Evolutionary conservation across 2,113 vertebrate species (phyloP).

Genomic region (Megaceryle torquata): DNA sequence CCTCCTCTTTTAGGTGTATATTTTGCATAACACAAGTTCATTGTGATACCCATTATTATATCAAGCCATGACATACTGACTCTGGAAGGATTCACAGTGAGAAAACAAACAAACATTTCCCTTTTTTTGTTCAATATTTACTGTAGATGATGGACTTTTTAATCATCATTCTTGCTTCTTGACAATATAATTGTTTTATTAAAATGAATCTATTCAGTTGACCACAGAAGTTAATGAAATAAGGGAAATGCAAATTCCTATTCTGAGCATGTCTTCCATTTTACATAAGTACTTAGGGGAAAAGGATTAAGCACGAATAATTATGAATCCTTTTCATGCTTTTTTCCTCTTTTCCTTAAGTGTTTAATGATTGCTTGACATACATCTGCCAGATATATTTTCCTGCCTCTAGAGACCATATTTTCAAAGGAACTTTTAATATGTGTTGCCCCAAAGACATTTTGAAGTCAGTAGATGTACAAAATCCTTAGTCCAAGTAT

Average conservation of each 20-base stretch:
- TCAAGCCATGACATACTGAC: neutral
- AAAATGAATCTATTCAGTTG: neutral
- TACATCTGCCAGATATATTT: neutral
- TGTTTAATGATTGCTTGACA: neutral
- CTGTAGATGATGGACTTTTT: neutral
- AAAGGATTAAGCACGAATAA: neutral
- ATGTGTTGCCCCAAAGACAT: neutral
- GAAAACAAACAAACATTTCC: neutral
- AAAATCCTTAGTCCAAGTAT: neutral
- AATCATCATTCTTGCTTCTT: neutral
- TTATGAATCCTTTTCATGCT: neutral
- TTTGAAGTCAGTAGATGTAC: neutral
- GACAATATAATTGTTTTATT: neutral
- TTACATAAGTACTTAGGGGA: neutral
- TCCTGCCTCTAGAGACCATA: neutral
- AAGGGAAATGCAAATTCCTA: neutral
- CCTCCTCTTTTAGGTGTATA: neutral
- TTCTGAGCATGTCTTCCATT: neutral
- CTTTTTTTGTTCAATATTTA: neutral
- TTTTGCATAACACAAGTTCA: neutral
- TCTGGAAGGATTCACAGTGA: neutral
- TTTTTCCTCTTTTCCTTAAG: neutral
- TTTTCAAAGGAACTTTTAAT: slow-evolving; percentile 25
- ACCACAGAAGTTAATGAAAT: neutral
- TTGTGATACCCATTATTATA: neutral